A percentile compares a stretch with the other conserved stretches of the same genome.
Conservation (phyloP, 2,113 vertebrate genomes). For the Myodes glareolus region DNA sequence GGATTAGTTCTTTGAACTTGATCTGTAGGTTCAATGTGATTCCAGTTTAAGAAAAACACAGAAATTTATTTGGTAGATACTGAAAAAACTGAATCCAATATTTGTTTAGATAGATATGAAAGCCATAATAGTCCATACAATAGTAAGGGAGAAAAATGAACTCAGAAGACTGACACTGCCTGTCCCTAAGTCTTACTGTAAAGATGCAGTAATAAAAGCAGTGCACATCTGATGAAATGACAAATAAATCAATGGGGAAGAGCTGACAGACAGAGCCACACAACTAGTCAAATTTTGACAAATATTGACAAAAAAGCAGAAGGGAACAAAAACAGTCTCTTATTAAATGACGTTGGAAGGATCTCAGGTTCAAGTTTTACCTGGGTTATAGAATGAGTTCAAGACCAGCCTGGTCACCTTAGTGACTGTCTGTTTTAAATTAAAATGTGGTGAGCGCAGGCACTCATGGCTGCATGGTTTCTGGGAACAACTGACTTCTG, state of each 20-base stretch:
- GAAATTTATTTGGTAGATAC: not conserved
- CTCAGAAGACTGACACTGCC: not conserved
- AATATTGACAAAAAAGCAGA: not conserved
- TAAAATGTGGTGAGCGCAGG: not conserved
- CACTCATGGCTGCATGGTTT: no score
- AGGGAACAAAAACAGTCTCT: not conserved
- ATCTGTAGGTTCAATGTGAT: not conserved
- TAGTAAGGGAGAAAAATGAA: not conserved
- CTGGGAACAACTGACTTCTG: not conserved
- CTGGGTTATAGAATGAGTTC: not conserved
- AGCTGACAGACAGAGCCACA: not conserved
- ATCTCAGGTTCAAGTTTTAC: not conserved
- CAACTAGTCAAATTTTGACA: not conserved
- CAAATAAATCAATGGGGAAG: not conserved
- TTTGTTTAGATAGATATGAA: not conserved
- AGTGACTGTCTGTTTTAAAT: not conserved
- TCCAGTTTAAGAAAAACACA: not conserved
- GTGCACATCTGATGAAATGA: not conserved
- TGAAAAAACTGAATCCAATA: not conserved
- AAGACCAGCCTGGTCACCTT: not conserved
- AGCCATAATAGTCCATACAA: not conserved
- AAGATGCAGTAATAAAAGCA: not conserved
- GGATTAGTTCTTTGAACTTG: not conserved
- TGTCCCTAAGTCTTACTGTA: not conserved
- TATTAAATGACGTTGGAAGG: not conserved